These are phyloP conservation scores for Actinernus sp. DNA, from an alignment of 92 coral and sea anemone genomes.

Conservation along the genomic window DNA sequence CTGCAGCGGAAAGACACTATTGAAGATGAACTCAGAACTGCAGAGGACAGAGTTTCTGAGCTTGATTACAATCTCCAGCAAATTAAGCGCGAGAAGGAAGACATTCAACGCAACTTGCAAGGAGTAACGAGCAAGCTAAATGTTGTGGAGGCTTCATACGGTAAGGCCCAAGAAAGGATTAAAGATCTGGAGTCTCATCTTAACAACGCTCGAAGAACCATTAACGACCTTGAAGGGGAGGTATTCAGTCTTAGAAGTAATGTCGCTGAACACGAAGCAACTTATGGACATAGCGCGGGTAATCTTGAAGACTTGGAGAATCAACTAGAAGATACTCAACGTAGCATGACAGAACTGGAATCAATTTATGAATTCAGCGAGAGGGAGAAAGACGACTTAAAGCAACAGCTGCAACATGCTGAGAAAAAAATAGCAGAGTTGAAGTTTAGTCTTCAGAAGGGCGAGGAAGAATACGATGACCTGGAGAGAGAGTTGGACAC, in stretches of 20 bases:
- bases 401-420: slow-evolving; percentile 88
- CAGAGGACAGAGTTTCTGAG: slow-evolving; percentile 76
- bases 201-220: slow-evolving; percentile 70
- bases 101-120: slow-evolving; percentile 65
- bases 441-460: slow-evolving; percentile 68
- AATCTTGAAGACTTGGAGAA: slow-evolving; percentile 74
- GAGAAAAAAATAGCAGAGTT: slow-evolving; percentile 84
- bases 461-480: slow-evolving; percentile 94
- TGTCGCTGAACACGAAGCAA: slow-evolving; percentile 85
- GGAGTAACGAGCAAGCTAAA: slow-evolving; percentile 69
- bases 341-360: slow-evolving; percentile 88
- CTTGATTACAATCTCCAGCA: slow-evolving; percentile 58
- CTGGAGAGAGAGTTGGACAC: slow-evolving; percentile 79
- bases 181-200: slow-evolving; percentile 79
- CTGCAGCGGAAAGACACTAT: slow-evolving; percentile 73
- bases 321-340: slow-evolving; percentile 80
- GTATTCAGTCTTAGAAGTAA: slow-evolving; percentile 67
- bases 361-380: slow-evolving; percentile 83
- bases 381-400: slow-evolving; percentile 90
- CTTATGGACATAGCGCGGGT: slow-evolving; percentile 66
- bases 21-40: slow-evolving; percentile 78
- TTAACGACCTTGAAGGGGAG: slow-evolving; percentile 82
- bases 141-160: slow-evolving; percentile 71
- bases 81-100: slow-evolving; percentile 79
- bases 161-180: slow-evolving; percentile 87